phyloP scores from a whole-genome alignment of 2,888 invertebrate species.

The Meta bourneti region DNA sequence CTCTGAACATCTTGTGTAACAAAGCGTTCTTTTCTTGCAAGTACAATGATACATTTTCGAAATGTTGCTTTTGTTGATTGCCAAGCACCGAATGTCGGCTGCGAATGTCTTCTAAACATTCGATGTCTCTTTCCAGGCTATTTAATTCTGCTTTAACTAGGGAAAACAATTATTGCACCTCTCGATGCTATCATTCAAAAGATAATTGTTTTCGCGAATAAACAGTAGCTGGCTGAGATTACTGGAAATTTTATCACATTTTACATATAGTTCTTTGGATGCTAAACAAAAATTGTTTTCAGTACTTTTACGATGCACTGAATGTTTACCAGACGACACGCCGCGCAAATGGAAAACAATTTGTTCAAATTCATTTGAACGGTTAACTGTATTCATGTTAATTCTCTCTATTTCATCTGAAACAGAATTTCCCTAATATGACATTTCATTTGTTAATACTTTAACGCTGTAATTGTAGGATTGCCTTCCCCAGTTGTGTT shows the following conservation, averaged over 20 bases:
- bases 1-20: not conserved
- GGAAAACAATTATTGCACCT: not conserved
- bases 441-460: no score
- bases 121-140: not conserved
- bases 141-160: not conserved
- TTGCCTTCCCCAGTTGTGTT: no score
- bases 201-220: not conserved
- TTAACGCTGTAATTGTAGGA: no score
- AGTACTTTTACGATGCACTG: not conserved
- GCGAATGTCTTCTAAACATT: not conserved
- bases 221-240: not conserved
- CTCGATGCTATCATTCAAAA: not conserved
- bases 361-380: slow-evolving; percentile 11
- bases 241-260: not conserved
- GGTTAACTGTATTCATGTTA: not conserved
- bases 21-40: not conserved
- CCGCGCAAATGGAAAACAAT: not conserved
- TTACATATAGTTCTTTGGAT: not conserved
- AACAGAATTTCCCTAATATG: no score
- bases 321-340: not conserved
- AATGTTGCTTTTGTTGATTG: not conserved
- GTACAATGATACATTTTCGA: not conserved
- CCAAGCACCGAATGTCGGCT: not conserved
- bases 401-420: not conserved
- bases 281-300: not conserved